Evolutionary conservation across 2,797 vertebrate genomes (phyloP).

Genomic region (Betta splendens): DNA sequence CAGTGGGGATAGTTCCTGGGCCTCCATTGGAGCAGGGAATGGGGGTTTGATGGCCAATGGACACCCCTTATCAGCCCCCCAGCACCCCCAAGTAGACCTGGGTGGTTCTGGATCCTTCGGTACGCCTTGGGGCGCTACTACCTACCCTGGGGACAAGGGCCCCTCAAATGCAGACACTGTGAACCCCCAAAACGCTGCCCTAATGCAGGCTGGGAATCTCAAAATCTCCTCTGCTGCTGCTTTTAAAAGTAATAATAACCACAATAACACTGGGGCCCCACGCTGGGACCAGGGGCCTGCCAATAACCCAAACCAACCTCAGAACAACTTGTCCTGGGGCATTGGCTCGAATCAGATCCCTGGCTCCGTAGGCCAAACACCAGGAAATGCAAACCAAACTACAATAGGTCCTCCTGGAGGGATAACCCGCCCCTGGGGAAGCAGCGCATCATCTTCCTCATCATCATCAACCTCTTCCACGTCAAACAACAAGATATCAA

Average conservation of each 20-base stretch:
- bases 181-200: conserved; percentile 88
- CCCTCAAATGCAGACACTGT: conserved; percentile 96
- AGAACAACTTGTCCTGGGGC: conserved; percentile 82
- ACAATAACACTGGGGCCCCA: conserved; percentile 84
- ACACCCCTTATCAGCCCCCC: conserved; percentile 82
- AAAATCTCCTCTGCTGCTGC: conserved; percentile 83
- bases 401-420: conserved; percentile 79
- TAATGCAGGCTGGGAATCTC: conserved; percentile 88
- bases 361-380: conserved; percentile 55
- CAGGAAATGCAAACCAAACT: conserved; percentile 83
- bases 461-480: conserved; percentile 81
- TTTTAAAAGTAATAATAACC: conserved; percentile 90
- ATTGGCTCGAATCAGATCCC: conserved; percentile 58
- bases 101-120: conserved; percentile 87
- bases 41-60: conserved; percentile 89
- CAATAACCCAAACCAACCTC: conserved; percentile 70
- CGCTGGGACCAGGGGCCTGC: conserved; percentile 88
- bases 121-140: conserved; percentile 91
- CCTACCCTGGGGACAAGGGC: conserved; percentile 92
- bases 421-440: conserved; percentile 89
- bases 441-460: conserved; percentile 78
- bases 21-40: conserved; percentile 86
- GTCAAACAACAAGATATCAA: conserved; percentile 82
- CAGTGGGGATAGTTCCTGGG: conserved; percentile 89
- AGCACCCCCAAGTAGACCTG: conserved; percentile 87